Percentiles rank a stretch among this genome's conserved stretches.
Evolutionary conservation across 2,797 vertebrate species (phyloP).

Genomic region (Lutjanus campechanus): DNA sequence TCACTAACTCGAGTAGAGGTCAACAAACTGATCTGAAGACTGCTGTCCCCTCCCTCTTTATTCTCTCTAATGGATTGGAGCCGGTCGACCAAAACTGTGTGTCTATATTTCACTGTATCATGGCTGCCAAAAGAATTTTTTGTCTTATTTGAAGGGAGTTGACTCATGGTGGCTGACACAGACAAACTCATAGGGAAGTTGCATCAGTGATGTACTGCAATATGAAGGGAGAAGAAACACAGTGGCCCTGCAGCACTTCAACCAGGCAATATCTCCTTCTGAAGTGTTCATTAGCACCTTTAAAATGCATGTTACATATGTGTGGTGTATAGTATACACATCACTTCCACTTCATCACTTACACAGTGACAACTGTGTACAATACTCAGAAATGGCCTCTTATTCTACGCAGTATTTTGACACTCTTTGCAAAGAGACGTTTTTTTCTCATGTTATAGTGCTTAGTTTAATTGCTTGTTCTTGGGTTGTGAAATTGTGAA

Average conservation of each 20-base stretch:
- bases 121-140: slow-evolving; percentile 4
- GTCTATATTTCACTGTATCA: background rate
- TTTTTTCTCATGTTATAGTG: background rate
- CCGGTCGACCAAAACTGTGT: background rate
- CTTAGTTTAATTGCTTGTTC: background rate
- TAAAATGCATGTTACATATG: background rate
- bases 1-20: slow-evolving; percentile 36
- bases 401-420: background rate
- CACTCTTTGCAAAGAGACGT: background rate
- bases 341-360: too few relatives aligned
- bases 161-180: slow-evolving; percentile 77
- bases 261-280: slow-evolving; percentile 27
- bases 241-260: slow-evolving; percentile 27
- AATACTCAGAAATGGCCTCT: background rate
- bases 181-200: slow-evolving; percentile 83
- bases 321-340: background rate
- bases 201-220: slow-evolving; percentile 77
- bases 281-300: background rate
- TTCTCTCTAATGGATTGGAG: background rate
- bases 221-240: slow-evolving; percentile 55
- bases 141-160: slow-evolving; percentile 60
- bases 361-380: background rate
- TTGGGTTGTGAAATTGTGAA: background rate
- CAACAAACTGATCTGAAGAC: background rate
- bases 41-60: background rate